Percentiles rank a stretch among this genome's conserved stretches.
These are phyloP conservation scores for Sakesphorus luctuosus DNA, from an alignment of 2,113 vertebrate genomes.

Conservation along the genomic window DNA sequence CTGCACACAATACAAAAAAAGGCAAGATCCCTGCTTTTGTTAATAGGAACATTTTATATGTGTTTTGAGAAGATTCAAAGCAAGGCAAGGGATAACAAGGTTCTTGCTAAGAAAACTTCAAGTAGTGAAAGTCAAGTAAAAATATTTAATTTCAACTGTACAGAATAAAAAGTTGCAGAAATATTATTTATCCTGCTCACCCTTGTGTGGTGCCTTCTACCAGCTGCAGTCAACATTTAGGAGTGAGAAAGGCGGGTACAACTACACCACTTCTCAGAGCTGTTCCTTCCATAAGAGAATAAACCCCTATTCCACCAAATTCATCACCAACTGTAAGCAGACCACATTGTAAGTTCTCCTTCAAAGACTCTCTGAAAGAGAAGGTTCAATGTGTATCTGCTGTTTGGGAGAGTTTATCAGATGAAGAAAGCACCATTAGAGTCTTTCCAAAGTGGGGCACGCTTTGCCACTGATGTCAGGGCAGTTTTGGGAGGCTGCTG, in stretches of 20 bases:
- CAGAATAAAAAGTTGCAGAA: background rate
- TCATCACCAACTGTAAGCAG: background rate
- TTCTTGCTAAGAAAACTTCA: background rate
- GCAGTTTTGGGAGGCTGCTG: background rate
- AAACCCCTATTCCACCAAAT: background rate
- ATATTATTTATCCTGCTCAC: background rate
- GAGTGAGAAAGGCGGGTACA: background rate
- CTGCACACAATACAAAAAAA: background rate
- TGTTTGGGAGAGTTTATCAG: background rate
- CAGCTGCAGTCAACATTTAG: background rate
- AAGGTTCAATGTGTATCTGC: background rate
- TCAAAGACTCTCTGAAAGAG: background rate
- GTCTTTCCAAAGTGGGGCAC: background rate
- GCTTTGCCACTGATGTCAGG: accelerated
- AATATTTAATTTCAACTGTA: background rate
- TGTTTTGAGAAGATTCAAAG: background rate
- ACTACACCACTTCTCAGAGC: background rate
- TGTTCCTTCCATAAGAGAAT: background rate
- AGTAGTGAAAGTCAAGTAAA: background rate
- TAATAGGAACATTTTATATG: background rate
- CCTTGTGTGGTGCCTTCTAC: background rate
- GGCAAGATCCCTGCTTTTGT: background rate
- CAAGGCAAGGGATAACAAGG: background rate
- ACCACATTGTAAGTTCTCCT: background rate
- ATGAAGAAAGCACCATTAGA: background rate